Evolutionary conservation across 1,140 invertebrate species (phyloP).

Genomic region (Zaprionus davidi): DNA sequence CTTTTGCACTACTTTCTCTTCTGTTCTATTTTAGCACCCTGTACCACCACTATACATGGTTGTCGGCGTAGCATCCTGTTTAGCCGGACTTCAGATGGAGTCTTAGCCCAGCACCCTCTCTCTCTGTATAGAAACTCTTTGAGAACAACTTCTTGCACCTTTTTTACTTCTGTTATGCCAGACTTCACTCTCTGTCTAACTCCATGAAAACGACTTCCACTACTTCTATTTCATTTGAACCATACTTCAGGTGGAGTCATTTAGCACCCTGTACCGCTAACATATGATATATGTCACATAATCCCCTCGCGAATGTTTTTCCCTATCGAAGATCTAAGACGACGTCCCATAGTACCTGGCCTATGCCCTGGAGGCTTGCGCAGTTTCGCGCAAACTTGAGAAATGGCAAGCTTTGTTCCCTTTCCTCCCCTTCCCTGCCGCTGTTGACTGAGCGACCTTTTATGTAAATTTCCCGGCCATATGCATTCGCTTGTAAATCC

Average conservation of each 20-base stretch:
- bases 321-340: conserved; percentile 14
- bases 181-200: too few relatives aligned
- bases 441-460: conserved; percentile 72
- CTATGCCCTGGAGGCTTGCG: conserved; percentile 9
- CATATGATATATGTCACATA: conserved; percentile 14
- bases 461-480: conserved; percentile 73
- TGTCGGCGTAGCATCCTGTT: too few relatives aligned
- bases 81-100: too few relatives aligned
- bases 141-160: too few relatives aligned
- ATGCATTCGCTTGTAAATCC: conserved; percentile 78
- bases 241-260: neutral
- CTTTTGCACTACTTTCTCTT: too few relatives aligned
- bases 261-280: neutral
- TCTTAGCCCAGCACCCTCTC: too few relatives aligned
- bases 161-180: too few relatives aligned
- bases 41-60: too few relatives aligned
- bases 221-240: too few relatives aligned
- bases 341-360: neutral
- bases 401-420: conserved; percentile 48
- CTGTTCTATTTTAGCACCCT: too few relatives aligned
- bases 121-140: too few relatives aligned
- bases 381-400: conserved; percentile 44
- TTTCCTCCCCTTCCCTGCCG: neutral
- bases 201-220: too few relatives aligned
- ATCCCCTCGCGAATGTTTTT: neutral